phyloP scores from a whole-genome alignment of 92 coral and sea anemone species.

The Phenganax subtilis region DNA sequence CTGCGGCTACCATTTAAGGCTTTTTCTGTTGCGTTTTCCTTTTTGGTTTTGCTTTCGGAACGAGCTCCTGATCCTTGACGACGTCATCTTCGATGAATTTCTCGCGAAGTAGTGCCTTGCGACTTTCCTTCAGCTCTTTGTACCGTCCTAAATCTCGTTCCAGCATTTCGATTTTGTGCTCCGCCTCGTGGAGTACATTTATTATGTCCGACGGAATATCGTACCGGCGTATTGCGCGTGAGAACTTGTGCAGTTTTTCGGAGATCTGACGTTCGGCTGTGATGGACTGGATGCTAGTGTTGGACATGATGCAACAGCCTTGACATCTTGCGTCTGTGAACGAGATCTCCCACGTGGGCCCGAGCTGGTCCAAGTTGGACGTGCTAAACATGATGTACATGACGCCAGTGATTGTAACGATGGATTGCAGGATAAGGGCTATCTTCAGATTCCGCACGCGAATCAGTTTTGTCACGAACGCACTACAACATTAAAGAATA shows the following conservation, averaged over 20 bases:
- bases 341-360: conserved; percentile 7
- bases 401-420: conserved; percentile 1
- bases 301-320: conserved; percentile 12
- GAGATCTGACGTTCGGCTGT: not conserved
- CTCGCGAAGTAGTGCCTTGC: not conserved
- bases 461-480: not conserved
- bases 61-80: not conserved
- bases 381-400: not conserved
- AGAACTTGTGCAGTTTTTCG: conserved; percentile 27
- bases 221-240: conserved; percentile 6
- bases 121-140: not conserved
- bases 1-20: too few species aligned
- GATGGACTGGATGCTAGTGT: not conserved
- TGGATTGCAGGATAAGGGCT: not conserved
- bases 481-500: too few species aligned
- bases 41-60: conserved; percentile 14
- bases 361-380: not conserved
- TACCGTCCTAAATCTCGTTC: conserved; percentile 1
- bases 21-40: not conserved
- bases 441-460: conserved; percentile 8
- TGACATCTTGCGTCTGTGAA: conserved; percentile 4
- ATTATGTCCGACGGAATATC: conserved; percentile 1
- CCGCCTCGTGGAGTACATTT: conserved; percentile 17
- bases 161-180: not conserved
- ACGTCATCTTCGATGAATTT: conserved; percentile 3